Evolutionary conservation across 2,113 vertebrate genomes (phyloP).

Genomic region (Motacilla alba): DNA sequence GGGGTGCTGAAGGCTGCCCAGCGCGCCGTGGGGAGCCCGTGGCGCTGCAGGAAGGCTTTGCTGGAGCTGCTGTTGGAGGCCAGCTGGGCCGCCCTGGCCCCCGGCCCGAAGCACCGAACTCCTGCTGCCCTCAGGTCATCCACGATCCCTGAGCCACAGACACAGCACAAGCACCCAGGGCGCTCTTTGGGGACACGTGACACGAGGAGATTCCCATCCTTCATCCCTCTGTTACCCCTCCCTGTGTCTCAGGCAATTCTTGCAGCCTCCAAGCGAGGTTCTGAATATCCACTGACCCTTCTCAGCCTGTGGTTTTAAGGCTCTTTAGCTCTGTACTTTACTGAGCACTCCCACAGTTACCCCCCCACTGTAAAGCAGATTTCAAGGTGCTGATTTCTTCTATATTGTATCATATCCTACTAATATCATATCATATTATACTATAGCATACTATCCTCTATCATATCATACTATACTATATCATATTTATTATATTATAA

Average conservation of each 20-base stretch:
- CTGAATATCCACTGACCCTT: background rate
- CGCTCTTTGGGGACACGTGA: background rate
- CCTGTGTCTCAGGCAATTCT: background rate
- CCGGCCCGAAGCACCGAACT: slow-evolving; percentile 83
- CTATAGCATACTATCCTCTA: background rate
- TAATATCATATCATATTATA: no score
- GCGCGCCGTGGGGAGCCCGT: slow-evolving; percentile 81
- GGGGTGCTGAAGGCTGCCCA: slow-evolving; percentile 81
- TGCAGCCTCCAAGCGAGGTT: background rate
- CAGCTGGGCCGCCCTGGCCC: slow-evolving; percentile 80
- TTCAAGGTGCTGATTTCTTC: background rate
- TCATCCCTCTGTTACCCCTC: background rate
- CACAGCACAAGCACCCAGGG: background rate
- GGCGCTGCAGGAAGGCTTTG: slow-evolving; percentile 85
- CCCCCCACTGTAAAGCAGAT: background rate
- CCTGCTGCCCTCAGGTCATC: slow-evolving; percentile 83
- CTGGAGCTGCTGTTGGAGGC: slow-evolving; percentile 81
- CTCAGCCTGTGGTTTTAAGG: background rate
- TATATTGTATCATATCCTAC: background rate
- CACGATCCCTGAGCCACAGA: slow-evolving; percentile 73
- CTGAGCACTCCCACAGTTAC: background rate
- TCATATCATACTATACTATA: background rate
- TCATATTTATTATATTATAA: no score
- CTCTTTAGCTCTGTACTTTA: background rate
- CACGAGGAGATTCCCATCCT: background rate